Evolutionary conservation across 53 echinoderm and acorn worm genomes (phyloP).

Genomic region (Glandiceps talaboti): DNA sequence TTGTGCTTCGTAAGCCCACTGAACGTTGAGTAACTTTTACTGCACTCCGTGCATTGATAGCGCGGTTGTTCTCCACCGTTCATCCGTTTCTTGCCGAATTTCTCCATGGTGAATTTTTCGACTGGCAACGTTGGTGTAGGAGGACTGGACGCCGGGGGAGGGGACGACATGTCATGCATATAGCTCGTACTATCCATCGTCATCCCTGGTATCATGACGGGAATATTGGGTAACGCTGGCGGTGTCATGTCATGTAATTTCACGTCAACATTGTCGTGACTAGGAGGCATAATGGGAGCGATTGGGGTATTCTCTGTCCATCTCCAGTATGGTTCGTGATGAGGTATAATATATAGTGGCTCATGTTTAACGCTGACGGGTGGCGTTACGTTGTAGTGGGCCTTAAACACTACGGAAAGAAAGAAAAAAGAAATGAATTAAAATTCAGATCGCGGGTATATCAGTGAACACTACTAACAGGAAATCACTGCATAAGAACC

Average conservation of each 20-base stretch:
- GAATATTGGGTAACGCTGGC: neutral
- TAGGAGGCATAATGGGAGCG: neutral
- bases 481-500: neutral
- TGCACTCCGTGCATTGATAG: constrained; percentile 55
- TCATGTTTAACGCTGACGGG: constrained; percentile 34
- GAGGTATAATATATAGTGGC: constrained; percentile 10
- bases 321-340: neutral
- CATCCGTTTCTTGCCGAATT: constrained; percentile 1
- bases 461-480: too few species aligned
- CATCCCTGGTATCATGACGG: neutral
- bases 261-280: neutral
- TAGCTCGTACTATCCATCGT: neutral
- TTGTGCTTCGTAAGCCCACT: constrained; percentile 66
- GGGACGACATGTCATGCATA: constrained; percentile 8
- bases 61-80: constrained; percentile 18
- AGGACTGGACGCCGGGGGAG: constrained; percentile 4
- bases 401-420: neutral
- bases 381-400: neutral
- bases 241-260: neutral
- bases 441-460: neutral
- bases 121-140: constrained; percentile 11
- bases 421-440: neutral
- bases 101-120: constrained; percentile 11
- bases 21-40: constrained; percentile 56
- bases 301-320: neutral